phyloP scores from a whole-genome alignment of 1,140 invertebrate genomes.

The Hypsibius dujardini region DNA sequence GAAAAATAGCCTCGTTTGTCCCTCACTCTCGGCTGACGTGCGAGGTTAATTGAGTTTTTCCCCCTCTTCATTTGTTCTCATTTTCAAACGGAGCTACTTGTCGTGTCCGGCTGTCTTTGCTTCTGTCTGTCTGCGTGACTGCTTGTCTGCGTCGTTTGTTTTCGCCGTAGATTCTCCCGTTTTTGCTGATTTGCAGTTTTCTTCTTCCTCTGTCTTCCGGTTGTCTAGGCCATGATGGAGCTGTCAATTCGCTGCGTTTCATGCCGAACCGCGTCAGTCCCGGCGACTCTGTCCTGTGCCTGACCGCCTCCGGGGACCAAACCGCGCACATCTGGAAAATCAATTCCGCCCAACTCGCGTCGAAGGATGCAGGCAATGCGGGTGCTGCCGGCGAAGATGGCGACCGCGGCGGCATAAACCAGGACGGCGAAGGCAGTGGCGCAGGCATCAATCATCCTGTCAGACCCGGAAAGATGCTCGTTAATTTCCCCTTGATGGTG shows the following conservation, averaged over 20 bases:
- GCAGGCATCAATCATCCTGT: conserved; percentile 16
- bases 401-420: too few species aligned
- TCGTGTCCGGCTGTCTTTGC: too few species aligned
- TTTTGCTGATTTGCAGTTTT: not conserved
- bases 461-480: conserved; percentile 23
- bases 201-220: not conserved
- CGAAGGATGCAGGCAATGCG: not conserved
- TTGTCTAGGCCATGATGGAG: conserved; percentile 63
- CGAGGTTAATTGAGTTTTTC: too few species aligned
- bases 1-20: too few species aligned
- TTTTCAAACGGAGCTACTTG: too few species aligned
- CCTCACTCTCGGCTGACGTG: too few species aligned
- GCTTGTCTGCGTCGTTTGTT: too few species aligned
- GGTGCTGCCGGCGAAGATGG: too few species aligned
- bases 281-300: conserved; percentile 54
- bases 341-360: conserved; percentile 17
- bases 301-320: conserved; percentile 83
- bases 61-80: too few species aligned
- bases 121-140: too few species aligned
- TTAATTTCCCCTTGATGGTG: conserved; percentile 25
- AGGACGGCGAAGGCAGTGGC: not conserved
- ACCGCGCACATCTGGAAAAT: conserved; percentile 77
- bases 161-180: too few species aligned
- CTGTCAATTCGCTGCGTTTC: conserved; percentile 90
- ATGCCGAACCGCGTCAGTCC: conserved; percentile 45